Evolutionary conservation across 35 echinoderm and acorn worm species (phyloP).

Genomic region (Ophioderma brevispina): DNA sequence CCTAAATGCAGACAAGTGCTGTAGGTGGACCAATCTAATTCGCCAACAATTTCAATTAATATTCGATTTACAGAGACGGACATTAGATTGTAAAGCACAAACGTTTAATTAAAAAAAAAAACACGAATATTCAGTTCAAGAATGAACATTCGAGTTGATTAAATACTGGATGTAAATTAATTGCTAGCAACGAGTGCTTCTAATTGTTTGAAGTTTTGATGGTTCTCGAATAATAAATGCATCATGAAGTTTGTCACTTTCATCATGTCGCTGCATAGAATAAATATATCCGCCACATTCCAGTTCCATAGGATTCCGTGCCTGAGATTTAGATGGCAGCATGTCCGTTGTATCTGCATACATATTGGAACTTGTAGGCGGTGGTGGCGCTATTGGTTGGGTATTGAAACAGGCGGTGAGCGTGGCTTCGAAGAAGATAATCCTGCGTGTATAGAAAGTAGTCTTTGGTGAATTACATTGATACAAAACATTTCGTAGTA

Average conservation of each 20-base stretch:
- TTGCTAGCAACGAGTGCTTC: neutral
- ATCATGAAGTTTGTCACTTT: neutral
- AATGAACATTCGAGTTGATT: neutral
- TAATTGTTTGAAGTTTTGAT: neutral
- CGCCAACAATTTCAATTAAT: too few species aligned
- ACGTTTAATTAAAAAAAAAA: neutral
- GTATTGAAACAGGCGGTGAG: neutral
- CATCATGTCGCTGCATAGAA: constrained; percentile 12
- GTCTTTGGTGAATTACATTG: neutral
- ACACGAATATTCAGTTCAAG: neutral
- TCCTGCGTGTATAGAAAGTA: neutral
- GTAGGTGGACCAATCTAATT: too few species aligned
- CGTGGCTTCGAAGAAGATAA: neutral
- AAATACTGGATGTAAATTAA: neutral
- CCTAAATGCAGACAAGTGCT: too few species aligned
- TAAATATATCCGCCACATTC: neutral
- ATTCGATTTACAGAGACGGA: too few species aligned
- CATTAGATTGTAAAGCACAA: too few species aligned
- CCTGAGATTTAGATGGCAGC: constrained; percentile 1
- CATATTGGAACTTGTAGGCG: neutral
- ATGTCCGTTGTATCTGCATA: neutral
- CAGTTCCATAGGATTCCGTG: constrained; percentile 1
- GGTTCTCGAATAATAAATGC: constrained; percentile 5
- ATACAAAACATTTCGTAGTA: too few species aligned
- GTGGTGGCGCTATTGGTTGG: neutral